Conservation (phyloP, 2,113 vertebrate genomes). For the Platichthys stellatus region DNA sequence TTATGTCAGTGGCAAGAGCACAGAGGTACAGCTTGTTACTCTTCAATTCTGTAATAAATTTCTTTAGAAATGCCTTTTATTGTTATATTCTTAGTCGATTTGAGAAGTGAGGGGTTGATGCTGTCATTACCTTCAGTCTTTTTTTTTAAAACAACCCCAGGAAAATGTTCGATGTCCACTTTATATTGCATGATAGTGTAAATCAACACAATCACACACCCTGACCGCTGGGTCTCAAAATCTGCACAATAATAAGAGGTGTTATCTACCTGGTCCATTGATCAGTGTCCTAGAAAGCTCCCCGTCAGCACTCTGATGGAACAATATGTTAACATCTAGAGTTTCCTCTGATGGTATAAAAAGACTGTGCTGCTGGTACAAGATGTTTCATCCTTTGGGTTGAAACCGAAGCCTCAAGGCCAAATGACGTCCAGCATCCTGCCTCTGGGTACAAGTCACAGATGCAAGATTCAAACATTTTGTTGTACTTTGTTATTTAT, state of each 20-base stretch:
- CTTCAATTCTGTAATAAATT: too few relatives aligned
- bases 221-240: conserved; percentile 14
- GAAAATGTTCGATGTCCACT: background rate
- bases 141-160: conserved; percentile 9
- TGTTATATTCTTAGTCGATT: too few relatives aligned
- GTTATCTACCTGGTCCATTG: conserved; percentile 70
- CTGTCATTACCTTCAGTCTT: conserved; percentile 1
- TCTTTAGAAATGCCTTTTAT: background rate
- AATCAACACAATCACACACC: conserved; percentile 11
- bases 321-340: conserved; percentile 70
- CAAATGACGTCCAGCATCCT: conserved; percentile 40
- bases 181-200: background rate
- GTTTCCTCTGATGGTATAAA: conserved; percentile 77
- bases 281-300: conserved; percentile 69
- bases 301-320: conserved; percentile 71
- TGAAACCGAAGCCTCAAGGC: conserved; percentile 73
- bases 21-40: background rate
- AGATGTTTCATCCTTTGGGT: conserved; percentile 62
- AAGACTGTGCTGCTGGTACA: conserved; percentile 66
- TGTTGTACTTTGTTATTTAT: background rate
- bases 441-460: conserved; percentile 6
- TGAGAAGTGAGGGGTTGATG: conserved; percentile 1
- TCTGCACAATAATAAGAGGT: conserved; percentile 39
- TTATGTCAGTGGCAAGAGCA: too few relatives aligned
- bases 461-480: background rate